Conservation (phyloP, 1,140 invertebrate genomes). For the Trialeurodes vaporariorum region DNA sequence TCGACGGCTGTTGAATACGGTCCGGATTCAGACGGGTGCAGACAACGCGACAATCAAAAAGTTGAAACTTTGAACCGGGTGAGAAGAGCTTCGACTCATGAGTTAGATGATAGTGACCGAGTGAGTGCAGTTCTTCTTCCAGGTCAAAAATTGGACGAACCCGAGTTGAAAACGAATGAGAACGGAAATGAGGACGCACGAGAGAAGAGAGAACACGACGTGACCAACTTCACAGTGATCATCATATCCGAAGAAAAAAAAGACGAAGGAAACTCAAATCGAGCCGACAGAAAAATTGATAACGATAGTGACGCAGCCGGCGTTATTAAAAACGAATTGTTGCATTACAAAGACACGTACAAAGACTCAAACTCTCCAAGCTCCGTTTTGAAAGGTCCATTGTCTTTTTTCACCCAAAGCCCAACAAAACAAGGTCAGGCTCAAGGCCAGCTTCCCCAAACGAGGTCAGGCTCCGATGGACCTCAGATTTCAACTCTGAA, state of each 20-base stretch:
- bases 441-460: neutral
- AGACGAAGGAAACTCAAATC: slow-evolving; percentile 10
- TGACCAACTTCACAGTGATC: neutral
- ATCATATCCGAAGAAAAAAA: neutral
- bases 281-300: slow-evolving; percentile 26
- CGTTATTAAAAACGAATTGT: neutral
- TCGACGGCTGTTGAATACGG: slow-evolving; percentile 44
- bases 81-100: neutral
- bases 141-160: neutral
- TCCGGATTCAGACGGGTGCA: slow-evolving; percentile 39
- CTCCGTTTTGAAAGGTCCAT: neutral
- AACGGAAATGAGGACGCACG: neutral
- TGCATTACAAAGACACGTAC: neutral
- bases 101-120: neutral
- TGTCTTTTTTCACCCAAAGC: neutral
- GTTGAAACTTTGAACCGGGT: neutral
- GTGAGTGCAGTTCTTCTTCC: neutral
- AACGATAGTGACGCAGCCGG: neutral
- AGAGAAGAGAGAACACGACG: neutral
- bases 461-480: slow-evolving; percentile 30
- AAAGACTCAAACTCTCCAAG: neutral
- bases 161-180: slow-evolving; percentile 1
- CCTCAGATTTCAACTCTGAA: slow-evolving; percentile 51
- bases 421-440: neutral
- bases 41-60: slow-evolving; percentile 10